Evolutionary conservation across 2,113 vertebrate genomes (phyloP).

Genomic region (Sebastes fasciatus): DNA sequence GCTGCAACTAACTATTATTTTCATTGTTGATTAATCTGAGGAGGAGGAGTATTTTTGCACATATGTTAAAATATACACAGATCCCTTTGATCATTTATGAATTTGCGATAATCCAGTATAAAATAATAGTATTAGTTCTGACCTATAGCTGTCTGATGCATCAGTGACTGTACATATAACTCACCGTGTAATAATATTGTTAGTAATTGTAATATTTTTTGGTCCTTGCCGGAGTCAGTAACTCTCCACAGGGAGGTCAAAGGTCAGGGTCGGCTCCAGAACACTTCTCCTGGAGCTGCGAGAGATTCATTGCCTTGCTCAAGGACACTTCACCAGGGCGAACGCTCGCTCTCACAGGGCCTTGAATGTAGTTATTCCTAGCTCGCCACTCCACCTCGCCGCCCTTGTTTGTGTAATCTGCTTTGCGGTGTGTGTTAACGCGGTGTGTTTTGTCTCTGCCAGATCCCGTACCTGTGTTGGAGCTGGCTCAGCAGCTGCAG

Average conservation of each 20-base stretch:
- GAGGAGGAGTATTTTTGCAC: neutral
- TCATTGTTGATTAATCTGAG: no score
- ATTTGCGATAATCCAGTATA: constrained; percentile 4
- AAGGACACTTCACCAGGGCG: constrained; percentile 73
- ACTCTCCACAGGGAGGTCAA: constrained; percentile 51
- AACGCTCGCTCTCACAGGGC: constrained; percentile 59
- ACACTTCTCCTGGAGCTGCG: constrained; percentile 61
- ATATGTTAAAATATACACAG: neutral
- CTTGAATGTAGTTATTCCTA: constrained; percentile 74
- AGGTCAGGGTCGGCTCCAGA: constrained; percentile 63
- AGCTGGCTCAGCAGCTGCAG: constrained; percentile 97
- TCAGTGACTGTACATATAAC: neutral
- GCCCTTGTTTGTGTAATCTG: constrained; percentile 72
- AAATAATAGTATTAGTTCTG: neutral
- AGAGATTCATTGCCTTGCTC: constrained; percentile 78
- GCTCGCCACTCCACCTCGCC: constrained; percentile 49
- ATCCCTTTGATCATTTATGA: neutral
- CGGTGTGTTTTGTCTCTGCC: constrained; percentile 66
- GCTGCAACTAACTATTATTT: no score
- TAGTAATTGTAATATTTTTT: constrained; percentile 43
- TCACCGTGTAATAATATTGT: neutral
- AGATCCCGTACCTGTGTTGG: constrained; percentile 96
- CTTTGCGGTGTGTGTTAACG: constrained; percentile 68
- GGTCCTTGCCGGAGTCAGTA: constrained; percentile 32
- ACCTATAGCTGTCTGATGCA: neutral